Evolutionary conservation across 2,113 vertebrate genomes (phyloP).

Genomic region (Phyllostomus hastatus): DNA sequence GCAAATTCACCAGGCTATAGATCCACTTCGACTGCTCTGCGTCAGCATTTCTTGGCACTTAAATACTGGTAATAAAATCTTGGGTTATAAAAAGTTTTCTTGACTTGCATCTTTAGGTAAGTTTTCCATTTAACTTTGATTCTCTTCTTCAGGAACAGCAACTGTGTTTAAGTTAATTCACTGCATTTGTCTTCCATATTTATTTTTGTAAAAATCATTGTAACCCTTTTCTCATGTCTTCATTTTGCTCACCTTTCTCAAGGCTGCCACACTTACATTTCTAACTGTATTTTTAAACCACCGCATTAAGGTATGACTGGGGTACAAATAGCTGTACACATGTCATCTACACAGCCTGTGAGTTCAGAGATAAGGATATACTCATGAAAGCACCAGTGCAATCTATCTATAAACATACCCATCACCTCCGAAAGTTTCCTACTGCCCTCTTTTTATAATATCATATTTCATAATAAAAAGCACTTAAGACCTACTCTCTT

Average conservation of each 20-base stretch:
- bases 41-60: neutral
- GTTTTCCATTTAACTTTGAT: neutral
- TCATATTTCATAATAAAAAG: neutral
- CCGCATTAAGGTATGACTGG: neutral
- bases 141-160: neutral
- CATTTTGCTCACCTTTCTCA: neutral
- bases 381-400: neutral
- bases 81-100: neutral
- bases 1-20: neutral
- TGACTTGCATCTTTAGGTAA: neutral
- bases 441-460: neutral
- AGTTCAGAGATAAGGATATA: neutral
- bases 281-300: neutral
- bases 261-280: neutral
- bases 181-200: neutral
- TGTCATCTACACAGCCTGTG: neutral
- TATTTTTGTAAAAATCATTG: neutral
- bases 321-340: neutral
- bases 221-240: neutral
- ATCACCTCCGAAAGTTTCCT: neutral
- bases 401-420: neutral
- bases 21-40: neutral
- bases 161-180: neutral
- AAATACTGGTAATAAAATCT: neutral
- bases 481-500: neutral